Base-by-base conservation (phyloP, 2,113 vertebrate species). In the Pedionomus torquatus region DNA sequence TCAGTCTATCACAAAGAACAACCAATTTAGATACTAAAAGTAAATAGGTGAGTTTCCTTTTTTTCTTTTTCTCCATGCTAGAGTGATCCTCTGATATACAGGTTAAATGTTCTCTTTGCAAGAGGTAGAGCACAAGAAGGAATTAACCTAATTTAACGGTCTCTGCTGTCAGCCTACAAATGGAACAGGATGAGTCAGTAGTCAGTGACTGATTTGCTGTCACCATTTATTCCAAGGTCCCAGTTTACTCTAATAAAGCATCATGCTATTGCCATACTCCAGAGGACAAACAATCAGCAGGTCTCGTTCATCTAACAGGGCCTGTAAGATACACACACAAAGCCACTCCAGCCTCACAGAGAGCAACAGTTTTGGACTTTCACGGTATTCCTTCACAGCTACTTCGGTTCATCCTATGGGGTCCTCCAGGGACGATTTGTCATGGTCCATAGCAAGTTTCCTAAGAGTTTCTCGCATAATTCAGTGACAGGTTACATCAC, bases 101-200 rank as follows among this genome's bases (percentile, higher is more conserved):
- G 28, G 77, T 79, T 44, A 82, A 43, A 39, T 83, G 68, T 71
- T 61, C 11, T 26, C 33, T 79, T 79, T 83, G 31, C 26, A 87
- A 70, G 35, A 48, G 9, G 30, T 80, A 66, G 9, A 21, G 4
- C 13, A 52, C 28, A 83, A 65, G n/a, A 13, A 80, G 26, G 49
- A 90, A 93, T 83, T 86, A 83, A 80, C 63, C 51, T 64, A 70
- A 83, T 83, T 80, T 92, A 89, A 83, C 75, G 48, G 89, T 41
- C 72, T 91, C 61, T 87, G 35, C 48, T 79, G 33, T 28, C 83
- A n/a, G 61, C 54, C 61, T 72, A 65, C 23, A 70, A 85, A 89
- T 15, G 5, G 19, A 79, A 54, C 37, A 39, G 37, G 10, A 69
- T 66, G 63, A 79, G 54, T 71, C 81, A 55, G 69, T n/a, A 68